Evolutionary conservation across 2,113 vertebrate genomes (phyloP), one percentile per base, ranked within the genome.

Genomic region (Pangasianodon hypophthalmus): DNA sequence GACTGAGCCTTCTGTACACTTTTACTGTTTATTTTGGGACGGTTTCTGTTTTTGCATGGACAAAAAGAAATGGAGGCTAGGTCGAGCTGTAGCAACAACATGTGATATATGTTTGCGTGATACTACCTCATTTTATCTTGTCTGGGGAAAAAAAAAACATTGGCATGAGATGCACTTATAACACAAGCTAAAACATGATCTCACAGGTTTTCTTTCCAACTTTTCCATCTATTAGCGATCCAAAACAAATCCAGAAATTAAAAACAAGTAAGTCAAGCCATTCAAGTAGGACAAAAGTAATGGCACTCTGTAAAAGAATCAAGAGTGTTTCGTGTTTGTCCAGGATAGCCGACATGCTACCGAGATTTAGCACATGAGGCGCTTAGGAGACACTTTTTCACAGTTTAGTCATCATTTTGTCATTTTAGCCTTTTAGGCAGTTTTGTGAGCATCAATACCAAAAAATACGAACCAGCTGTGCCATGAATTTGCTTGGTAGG

Each of bases 11-110:
- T 67, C 52, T 13, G 86, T 62, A 46, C 64, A 69, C 54, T 88
- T 83, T 83, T 62, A 50, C 85, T 84, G 86, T 90, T 91, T 91
- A 88, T 88, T 90, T 67, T 88, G 48, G 60, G 26, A 9, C 56
- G 29, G 6, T 83, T 85, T 84, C 71, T 60, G 56, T 67, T 87
- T 87, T 52, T 80, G 1, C 8, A 80, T 80, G 26, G 26, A 0
- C 26, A 77, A 24, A 48, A 77, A 24, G 26, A 80, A 50, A 14
- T 29, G 44, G 75, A 79, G 75, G 41, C 75, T 26, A 6, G 13
- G 77, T 50, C 26, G 5, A 13, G 26, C 75, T 48, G 44, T 13
- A 79, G 8, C 44, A 79, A 50, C 4, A 50, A 16, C 46, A 79
- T 79, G 46, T 14, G 26, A 50, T 80, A 0, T 52, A 16, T 46